Evolutionary conservation across 1,140 invertebrate species (phyloP), one percentile per base, ranked within the genome.

Genomic region (Marisa cornuarietis): DNA sequence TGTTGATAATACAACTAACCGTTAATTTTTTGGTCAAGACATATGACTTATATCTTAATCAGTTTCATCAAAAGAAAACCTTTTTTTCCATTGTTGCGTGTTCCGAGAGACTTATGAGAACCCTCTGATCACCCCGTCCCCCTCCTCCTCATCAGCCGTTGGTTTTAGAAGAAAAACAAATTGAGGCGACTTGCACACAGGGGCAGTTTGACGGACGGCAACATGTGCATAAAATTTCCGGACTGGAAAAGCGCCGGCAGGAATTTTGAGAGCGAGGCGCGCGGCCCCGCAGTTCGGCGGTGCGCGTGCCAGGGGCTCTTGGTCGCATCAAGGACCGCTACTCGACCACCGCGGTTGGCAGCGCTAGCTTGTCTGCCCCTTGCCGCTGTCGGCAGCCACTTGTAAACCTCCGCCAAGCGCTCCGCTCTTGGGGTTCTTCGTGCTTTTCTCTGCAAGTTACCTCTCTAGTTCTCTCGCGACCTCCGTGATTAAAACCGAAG

Each of bases 141-240:
- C 26, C 71, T 1, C 71, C 16, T 16, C 6, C 42, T 11, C 52
- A 16, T 16, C 51, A 49, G 20, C 22, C 65, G 65, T 68, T 13
- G 62, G 18, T 20, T n/a, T 2, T 3, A n/a, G 6, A n/a, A 0
- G 9, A 68, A 31, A 24, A 2, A n/a, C 3, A 68, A 68, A 68
- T 6, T 18, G 62, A 68, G 65, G 22, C 65, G 65, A 51, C 71
- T 18, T 20, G 22, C 71, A 22, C 52, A n/a, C 65, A 68, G 22
- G 51, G 71, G 49, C 75, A 68, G 62, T 77, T 77, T 77, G 75
- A 77, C 75, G 66, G 63, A 77, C 75, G 75, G 75, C 75, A 77
- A 77, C 75, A 77, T 77, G 75, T 77, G 75, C 75, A 51, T 77
- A 68, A 63, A 77, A 77, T 77, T 68, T 77, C 65, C 75, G 75